Base-by-base conservation (phyloP, 2,888 invertebrate species). In the Homarus gammarus region DNA sequence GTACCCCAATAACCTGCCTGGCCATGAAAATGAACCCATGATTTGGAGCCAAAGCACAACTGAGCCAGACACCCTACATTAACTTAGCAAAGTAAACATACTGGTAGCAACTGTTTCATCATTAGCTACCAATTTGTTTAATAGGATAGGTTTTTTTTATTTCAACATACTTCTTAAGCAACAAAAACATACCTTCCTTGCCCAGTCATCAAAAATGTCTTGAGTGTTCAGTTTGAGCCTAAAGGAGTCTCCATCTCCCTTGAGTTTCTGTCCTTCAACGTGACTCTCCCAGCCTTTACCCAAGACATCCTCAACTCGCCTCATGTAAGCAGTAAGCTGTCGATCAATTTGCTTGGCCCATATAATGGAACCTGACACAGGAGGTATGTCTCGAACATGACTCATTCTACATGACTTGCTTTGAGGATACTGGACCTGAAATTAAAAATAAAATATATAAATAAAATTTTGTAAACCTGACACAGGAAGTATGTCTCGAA, bases 281-380 rank as follows among this genome's bases (percentile, higher is more conserved):
- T 99, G 99, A 93, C 98, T 98, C 94, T 99, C 99, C 99, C 99
- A 99, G 64, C 98, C 99, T 94, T 98, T 99, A 78, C 97, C 99
- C 79, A 99, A 95, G 36, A 99, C 99, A 95, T 99, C 99, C 94
- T 99, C 99, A 0, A 99, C 99, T 92, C 99, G 96, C 93, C 98
- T 96, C 94, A 99, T 95, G 94, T 99, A 99, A 92, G 98, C 98
- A 22, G 98, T 98, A 82, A 99, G 95, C 94, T 99, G 99, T 92
- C 98, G 96, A 94, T 99, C 99, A 93, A 99, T 99, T 95, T 99
- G 97, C 93, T 98, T 97, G 3, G 99, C 99, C 99, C 99, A 99
- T 93, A 99, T 98, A 93, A 99, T 99, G 85, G 98, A 98, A 0
- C 99, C 99, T 44, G 99, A 97, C 31, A 99, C 98, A 0, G 99